These are phyloP conservation scores for Eupeodes corollae DNA, from an alignment of 1,140 invertebrate species.

Conservation along the genomic window DNA sequence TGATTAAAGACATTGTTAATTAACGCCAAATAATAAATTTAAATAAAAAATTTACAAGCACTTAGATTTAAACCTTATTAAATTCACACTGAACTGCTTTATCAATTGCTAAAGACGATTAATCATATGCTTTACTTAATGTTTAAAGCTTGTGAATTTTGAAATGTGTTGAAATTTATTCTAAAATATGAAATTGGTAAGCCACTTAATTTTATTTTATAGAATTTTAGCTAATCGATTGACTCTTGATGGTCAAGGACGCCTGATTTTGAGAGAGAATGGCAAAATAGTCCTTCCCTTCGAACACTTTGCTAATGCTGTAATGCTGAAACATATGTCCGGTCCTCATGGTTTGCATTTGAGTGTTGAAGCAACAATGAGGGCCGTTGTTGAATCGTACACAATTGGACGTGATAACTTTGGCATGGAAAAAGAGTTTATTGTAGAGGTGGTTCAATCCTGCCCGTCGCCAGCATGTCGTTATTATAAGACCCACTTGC, in stretches of 20 bases:
- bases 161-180: too few relatives aligned
- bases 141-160: too few relatives aligned
- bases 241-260: conserved; percentile 67
- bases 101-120: too few relatives aligned
- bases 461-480: conserved; percentile 74
- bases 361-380: conserved; percentile 64
- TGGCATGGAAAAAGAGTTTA: conserved; percentile 82
- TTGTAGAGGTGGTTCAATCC: conserved; percentile 74
- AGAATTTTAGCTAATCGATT: conserved; percentile 76
- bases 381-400: conserved; percentile 73
- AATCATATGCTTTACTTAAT: too few relatives aligned
- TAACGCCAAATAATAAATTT: too few relatives aligned
- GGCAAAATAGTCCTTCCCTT: conserved; percentile 78
- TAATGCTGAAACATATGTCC: conserved; percentile 81
- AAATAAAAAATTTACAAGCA: too few relatives aligned
- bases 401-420: conserved; percentile 75
- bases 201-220: too few relatives aligned
- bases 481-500: conserved; percentile 73
- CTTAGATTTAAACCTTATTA: too few relatives aligned
- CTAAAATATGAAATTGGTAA: too few relatives aligned
- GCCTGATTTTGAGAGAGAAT: conserved; percentile 68
- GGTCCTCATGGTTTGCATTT: conserved; percentile 72
- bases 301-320: conserved; percentile 79
- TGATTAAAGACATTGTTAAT: too few relatives aligned
- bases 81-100: too few relatives aligned